Evolutionary conservation across 2,797 vertebrate genomes (phyloP), one percentile per base, ranked within the genome.

Genomic region (Micrastur ruficollis): DNA sequence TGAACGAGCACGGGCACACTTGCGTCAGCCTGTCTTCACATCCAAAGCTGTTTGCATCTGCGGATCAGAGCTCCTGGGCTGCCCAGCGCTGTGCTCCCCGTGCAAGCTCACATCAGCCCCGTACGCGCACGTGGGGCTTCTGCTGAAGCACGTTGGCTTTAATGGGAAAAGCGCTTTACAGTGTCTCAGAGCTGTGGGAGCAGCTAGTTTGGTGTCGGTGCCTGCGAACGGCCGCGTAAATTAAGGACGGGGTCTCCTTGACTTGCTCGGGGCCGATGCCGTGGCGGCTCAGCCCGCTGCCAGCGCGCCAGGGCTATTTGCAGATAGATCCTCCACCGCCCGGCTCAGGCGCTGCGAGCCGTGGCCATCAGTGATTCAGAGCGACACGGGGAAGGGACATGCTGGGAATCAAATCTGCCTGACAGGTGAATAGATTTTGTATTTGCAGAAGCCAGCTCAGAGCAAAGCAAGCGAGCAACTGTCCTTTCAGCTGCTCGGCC

Each of bases 71-170:
- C 34, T 75, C n/a, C 49, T 8, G 56, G 36, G 49, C 62, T 32
- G 38, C 68, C 29, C 27, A 6, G 1, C 3, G 3, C 23, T 38
- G 49, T 19, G 1, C 13, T 42, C 6, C 8, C 63, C 18, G 1
- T 14, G 31, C 46, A 20, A 66, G 53, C 63, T 56, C 38, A 0
- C 1, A 21, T 38, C 22, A 4, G 34, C 3, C 27, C 58, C 7
- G 53, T 10, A 4, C 12, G 0, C 5, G 22, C 49, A 4, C 1
- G 1, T 7, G 52, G 53, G 44, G 3, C 19, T 55, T 27, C 31
- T 44, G 62, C 47, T 32, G 40, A 14, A 40, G 34, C 34, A 12
- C 8, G 1, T 20, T 58, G n/a, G 25, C 59, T 83, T 47, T 14
- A 5, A 4, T 12, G 32, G 53, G 8, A 29, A 44, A n/a, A 34